phyloP scores from a whole-genome alignment of 2,113 vertebrate genomes.

The Pandion haliaetus region DNA sequence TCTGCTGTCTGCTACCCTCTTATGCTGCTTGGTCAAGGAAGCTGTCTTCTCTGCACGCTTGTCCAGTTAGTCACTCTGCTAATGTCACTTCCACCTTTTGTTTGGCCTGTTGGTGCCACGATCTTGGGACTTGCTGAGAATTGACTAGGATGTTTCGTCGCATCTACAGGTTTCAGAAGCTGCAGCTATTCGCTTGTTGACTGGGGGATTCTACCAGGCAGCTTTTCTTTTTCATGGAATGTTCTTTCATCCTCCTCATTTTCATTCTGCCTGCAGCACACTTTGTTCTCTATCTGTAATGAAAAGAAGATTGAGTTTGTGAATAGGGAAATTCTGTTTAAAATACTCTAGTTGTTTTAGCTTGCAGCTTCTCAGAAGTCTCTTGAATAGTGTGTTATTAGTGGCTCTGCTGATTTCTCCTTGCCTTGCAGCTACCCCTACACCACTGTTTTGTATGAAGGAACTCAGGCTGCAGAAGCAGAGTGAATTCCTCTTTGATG shows the following conservation, averaged over 20 bases:
- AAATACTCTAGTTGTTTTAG: conserved; percentile 29
- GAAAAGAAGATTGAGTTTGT: conserved; percentile 45
- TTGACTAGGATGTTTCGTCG: background rate
- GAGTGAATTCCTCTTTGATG: background rate
- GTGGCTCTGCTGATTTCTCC: background rate
- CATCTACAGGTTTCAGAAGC: background rate
- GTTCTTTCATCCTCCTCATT: conserved; percentile 51
- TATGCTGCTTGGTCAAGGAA: background rate
- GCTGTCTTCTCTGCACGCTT: background rate
- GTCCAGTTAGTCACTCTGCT: background rate
- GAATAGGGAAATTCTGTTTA: conserved; percentile 32
- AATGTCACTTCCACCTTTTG: background rate
- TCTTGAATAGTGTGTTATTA: background rate
- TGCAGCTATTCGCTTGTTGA: background rate
- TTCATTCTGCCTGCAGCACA: conserved; percentile 27
- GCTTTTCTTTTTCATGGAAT: background rate
- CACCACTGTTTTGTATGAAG: background rate
- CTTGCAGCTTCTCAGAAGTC: conserved; percentile 5
- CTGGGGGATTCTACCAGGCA: background rate
- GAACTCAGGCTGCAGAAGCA: background rate
- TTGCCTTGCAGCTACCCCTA: background rate
- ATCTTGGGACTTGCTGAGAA: background rate
- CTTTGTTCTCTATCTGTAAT: conserved; percentile 29
- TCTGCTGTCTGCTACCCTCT: background rate
- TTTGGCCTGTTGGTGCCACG: background rate